A percentile compares a stretch with the other conserved stretches of the same genome.
Conservation (phyloP, 2,888 invertebrate species). For the Aphodius sticticus region DNA sequence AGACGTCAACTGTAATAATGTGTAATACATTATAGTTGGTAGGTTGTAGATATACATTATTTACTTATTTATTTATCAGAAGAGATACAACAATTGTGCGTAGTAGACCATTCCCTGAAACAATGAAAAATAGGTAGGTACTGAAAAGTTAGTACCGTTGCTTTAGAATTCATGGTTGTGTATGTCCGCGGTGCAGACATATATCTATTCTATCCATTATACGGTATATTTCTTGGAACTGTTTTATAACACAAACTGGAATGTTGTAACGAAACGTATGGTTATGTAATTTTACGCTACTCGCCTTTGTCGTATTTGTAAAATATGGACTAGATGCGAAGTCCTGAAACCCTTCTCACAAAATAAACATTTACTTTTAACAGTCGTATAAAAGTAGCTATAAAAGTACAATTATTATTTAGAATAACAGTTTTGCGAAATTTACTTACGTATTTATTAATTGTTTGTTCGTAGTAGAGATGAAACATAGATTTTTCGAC, state of each 20-base stretch:
- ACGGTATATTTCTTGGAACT: neutral
- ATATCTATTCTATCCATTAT: neutral
- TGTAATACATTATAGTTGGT: neutral
- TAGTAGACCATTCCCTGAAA: neutral
- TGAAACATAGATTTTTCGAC: too few species aligned
- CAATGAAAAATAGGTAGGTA: neutral
- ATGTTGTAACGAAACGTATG: neutral
- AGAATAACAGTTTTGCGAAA: too few species aligned
- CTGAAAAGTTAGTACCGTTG: neutral
- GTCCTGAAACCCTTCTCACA: neutral
- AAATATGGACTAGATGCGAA: neutral
- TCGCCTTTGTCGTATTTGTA: neutral
- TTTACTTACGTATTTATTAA: too few species aligned
- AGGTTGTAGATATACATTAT: neutral
- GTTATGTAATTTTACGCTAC: neutral
- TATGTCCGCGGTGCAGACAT: neutral
- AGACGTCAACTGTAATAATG: too few species aligned
- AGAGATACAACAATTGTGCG: neutral
- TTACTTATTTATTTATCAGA: neutral
- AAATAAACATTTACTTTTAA: neutral
- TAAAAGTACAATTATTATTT: too few species aligned
- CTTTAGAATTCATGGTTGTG: neutral
- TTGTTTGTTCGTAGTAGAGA: too few species aligned
- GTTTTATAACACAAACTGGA: neutral
- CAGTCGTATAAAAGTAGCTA: too few species aligned